Percentiles rank a stretch among this genome's conserved stretches.
Conservation (phyloP, 1,140 invertebrate species). For the Fragariocoptes setiger region DNA sequence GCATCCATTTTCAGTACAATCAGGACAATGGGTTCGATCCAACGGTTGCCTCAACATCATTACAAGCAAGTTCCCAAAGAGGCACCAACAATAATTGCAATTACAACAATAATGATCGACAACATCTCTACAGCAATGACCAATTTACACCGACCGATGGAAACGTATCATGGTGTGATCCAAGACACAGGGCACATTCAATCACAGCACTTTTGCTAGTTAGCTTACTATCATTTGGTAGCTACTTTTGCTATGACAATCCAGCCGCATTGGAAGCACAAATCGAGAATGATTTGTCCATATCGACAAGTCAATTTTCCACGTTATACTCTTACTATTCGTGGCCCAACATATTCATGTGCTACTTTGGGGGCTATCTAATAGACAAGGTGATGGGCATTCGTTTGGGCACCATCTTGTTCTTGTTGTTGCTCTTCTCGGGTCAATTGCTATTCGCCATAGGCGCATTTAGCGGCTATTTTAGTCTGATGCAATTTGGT, state of each 20-base stretch:
- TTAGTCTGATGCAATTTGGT: slow-evolving; percentile 70
- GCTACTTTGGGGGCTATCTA: slow-evolving; percentile 78
- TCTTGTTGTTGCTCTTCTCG: slow-evolving; percentile 41
- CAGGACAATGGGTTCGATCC: too few relatives aligned
- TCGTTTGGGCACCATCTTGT: slow-evolving; percentile 60
- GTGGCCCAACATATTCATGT: slow-evolving; percentile 85
- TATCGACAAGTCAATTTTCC: slow-evolving; percentile 50
- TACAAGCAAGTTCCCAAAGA: too few relatives aligned
- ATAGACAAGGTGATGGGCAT: slow-evolving; percentile 80
- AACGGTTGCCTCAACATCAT: too few relatives aligned
- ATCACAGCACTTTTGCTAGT: slow-evolving; percentile 39
- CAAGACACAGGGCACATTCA: slow-evolving; percentile 16
- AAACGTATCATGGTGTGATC: too few relatives aligned
- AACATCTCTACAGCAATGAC: too few relatives aligned
- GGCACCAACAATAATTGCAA: too few relatives aligned
- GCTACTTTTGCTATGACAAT: slow-evolving; percentile 95
- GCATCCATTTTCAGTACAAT: too few relatives aligned
- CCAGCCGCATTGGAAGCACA: slow-evolving; percentile 61
- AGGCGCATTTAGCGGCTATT: slow-evolving; percentile 40
- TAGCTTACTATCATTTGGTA: slow-evolving; percentile 60
- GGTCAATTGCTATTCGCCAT: slow-evolving; percentile 56
- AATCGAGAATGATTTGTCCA: slow-evolving; percentile 44
- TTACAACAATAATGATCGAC: too few relatives aligned
- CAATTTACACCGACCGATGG: too few relatives aligned
- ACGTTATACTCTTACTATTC: slow-evolving; percentile 77